Conservation (phyloP, 2,797 vertebrate genomes). For the Pangasius mekongensis region DNA sequence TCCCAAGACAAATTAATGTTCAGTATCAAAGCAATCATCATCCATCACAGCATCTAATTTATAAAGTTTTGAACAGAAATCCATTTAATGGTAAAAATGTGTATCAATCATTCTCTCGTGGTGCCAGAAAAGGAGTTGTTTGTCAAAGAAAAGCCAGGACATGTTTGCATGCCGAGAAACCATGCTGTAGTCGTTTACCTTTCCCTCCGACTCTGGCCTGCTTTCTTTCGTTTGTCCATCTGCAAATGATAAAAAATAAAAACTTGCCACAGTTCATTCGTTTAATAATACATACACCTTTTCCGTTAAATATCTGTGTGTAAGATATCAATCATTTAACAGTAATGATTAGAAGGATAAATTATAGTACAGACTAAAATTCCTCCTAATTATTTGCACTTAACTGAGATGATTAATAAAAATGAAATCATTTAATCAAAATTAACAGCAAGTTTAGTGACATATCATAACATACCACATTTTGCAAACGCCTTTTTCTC, state of each 20-base stretch:
- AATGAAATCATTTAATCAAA: not conserved
- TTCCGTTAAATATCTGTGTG: not conserved
- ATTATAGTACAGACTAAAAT: too few species aligned
- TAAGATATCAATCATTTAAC: not conserved
- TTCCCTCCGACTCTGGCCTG: conserved; percentile 69
- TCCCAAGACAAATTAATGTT: conserved; percentile 13
- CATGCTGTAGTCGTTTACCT: conserved; percentile 66
- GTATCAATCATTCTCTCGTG: not conserved
- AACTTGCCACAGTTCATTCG: not conserved
- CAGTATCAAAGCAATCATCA: conserved; percentile 7
- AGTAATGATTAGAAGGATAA: not conserved
- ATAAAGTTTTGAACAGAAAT: not conserved
- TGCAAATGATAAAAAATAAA: conserved; percentile 60
- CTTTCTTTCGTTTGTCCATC: conserved; percentile 63
- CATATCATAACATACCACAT: not conserved
- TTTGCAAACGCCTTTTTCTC: not conserved
- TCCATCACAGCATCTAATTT: not conserved
- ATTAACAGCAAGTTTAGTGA: not conserved
- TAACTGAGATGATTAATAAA: not conserved
- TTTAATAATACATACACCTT: not conserved
- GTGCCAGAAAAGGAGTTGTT: not conserved
- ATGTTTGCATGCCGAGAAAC: not conserved
- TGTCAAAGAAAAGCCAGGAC: not conserved
- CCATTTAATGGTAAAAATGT: not conserved
- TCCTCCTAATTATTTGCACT: not conserved